Evolutionary conservation across 1,140 invertebrate species (phyloP), one percentile per base, ranked within the genome.

Genomic region (Neodiprion virginianus): DNA sequence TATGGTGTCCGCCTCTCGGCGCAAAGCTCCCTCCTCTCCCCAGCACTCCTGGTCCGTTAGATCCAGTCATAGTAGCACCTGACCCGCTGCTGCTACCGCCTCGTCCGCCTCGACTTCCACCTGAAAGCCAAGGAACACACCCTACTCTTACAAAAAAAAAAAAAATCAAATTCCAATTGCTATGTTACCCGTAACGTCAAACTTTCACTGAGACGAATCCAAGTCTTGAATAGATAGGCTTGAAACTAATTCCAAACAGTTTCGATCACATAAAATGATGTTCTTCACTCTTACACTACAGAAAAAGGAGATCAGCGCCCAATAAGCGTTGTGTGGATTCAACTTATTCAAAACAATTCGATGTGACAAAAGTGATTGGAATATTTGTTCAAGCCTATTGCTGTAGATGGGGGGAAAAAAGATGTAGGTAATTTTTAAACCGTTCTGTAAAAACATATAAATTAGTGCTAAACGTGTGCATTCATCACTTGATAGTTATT

Each of bases 1-100:
- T 83, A 69, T 87, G 86, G 11, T 83, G 83, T 0, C 84, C 84
- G 0, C 84, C 67, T 69, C 67, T 79, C 1, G 82, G 77, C 1
- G 80, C 82, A 21, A 83, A 82, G 12, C 81, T 74, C 4, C 84
- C 79, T 1, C 74, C 75, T 73, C 81, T 74, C 12, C 79, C 80
- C 4, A 82, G 28, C 28, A 81, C 78, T 8, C 78, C 77, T 9
- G 75, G 74, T 9, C 81, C 79, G 8, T 82, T 75, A 0, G 81
- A 78, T 11, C 84, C 83, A 11, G 84, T 80, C 53, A 61, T 61
- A 3, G 53, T 61, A 5, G 53, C n/a, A 17, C 53, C n/a, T 17
- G 53, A 14, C n/a, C 53, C 53, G 28, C 28, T 40, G 28, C 28
- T 40, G 5, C 28, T 5, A 40, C 85, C 80, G 5, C 82, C 79